Conservation (phyloP, 2,113 vertebrate genomes). For the Piliocolobus tephrosceles region DNA sequence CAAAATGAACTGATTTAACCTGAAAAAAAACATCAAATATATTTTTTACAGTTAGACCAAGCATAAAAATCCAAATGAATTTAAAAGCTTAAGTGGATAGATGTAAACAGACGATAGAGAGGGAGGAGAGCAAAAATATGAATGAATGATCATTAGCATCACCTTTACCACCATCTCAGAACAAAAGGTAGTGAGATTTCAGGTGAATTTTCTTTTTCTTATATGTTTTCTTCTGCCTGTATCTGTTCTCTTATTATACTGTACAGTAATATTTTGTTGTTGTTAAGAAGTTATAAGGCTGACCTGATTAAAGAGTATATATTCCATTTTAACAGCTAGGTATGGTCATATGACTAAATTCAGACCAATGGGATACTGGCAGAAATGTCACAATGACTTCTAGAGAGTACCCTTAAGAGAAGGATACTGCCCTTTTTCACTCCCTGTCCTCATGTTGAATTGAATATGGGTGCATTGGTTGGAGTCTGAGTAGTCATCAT, state of each 20-base stretch:
- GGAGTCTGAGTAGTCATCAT: not conserved
- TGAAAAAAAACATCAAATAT: not conserved
- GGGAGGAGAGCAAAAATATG: not conserved
- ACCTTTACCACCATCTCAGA: not conserved
- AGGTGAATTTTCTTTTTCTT: not conserved
- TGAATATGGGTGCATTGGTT: not conserved
- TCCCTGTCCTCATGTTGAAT: not conserved
- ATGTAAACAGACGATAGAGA: not conserved
- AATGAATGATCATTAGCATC: not conserved
- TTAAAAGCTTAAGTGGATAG: not conserved
- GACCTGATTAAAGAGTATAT: not conserved
- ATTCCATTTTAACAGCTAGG: not conserved
- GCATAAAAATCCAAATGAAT: not conserved
- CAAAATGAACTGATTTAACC: slow-evolving; percentile 15
- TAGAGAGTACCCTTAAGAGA: not conserved
- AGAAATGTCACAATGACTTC: not conserved
- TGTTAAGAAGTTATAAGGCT: not conserved
- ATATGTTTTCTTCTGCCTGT: not conserved
- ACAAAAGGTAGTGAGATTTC: not conserved
- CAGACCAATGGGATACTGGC: not conserved
- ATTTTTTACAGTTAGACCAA: not conserved
- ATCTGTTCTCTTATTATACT: not conserved
- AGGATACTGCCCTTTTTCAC: not conserved
- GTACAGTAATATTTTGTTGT: not conserved
- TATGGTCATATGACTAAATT: not conserved